Conservation (phyloP, 2,113 vertebrate genomes). For the Ivindomyrus marchei region DNA sequence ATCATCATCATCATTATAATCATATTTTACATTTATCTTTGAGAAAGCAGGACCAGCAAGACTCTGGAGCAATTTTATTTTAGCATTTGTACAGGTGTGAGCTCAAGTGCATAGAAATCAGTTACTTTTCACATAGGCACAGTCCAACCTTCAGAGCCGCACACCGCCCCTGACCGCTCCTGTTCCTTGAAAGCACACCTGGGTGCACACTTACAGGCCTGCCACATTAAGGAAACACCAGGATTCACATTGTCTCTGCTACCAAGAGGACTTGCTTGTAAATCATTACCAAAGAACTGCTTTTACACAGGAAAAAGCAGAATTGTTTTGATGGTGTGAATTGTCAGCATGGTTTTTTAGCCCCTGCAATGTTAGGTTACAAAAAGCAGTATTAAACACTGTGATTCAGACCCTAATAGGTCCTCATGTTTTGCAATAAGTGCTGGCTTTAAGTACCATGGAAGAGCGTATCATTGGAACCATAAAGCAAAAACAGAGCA, state of each 20-base stretch:
- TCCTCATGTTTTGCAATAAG: neutral
- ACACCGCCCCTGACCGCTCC: too few relatives aligned
- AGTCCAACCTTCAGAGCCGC: neutral
- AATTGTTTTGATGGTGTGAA: neutral
- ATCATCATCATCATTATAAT: neutral
- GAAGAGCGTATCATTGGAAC: neutral
- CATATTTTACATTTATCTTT: neutral
- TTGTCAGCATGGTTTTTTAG: neutral
- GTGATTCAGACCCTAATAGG: neutral
- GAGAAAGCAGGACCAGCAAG: too few relatives aligned
- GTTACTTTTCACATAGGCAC: neutral
- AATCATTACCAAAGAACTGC: too few relatives aligned
- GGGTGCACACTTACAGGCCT: too few relatives aligned
- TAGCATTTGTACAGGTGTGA: too few relatives aligned
- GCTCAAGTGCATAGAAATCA: too few relatives aligned
- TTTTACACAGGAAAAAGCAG: neutral
- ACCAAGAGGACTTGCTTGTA: too few relatives aligned
- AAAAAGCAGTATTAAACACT: neutral
- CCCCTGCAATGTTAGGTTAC: neutral
- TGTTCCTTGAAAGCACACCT: too few relatives aligned
- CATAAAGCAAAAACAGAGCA: neutral
- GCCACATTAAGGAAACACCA: too few relatives aligned
- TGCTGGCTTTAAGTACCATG: neutral
- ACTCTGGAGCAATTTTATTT: too few relatives aligned
- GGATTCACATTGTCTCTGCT: too few relatives aligned